Conservation (phyloP, 2,888 invertebrate species). For the Meandrusa payeni region DNA sequence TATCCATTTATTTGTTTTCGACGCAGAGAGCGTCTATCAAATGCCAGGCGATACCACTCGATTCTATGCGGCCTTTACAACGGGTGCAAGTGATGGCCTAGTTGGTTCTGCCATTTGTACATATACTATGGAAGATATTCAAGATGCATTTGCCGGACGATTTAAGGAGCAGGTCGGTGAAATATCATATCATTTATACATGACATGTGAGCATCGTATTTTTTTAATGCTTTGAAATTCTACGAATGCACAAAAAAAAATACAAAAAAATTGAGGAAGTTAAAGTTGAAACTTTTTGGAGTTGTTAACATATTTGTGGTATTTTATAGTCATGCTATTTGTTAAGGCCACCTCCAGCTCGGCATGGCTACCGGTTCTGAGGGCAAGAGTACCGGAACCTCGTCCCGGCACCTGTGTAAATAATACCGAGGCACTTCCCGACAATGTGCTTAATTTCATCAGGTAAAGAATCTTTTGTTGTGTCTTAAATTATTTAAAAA, state of each 20-base stretch:
- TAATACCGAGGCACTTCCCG: conserved; percentile 82
- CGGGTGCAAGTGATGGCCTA: conserved; percentile 83
- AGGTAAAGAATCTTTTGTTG: conserved; percentile 74
- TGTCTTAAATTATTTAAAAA: too few relatives aligned
- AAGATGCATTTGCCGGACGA: conserved; percentile 83
- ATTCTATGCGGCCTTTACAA: conserved; percentile 86
- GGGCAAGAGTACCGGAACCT: conserved; percentile 82
- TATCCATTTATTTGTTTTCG: conserved; percentile 30
- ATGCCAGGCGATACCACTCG: conserved; percentile 81
- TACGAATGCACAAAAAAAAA: too few relatives aligned
- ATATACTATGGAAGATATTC: conserved; percentile 83
- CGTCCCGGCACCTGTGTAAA: conserved; percentile 85
- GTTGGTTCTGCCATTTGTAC: conserved; percentile 87
- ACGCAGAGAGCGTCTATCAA: conserved; percentile 84
- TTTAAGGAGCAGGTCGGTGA: conserved; percentile 83
- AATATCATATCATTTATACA: conserved; percentile 3
- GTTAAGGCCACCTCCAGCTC: conserved; percentile 81
- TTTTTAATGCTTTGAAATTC: too few relatives aligned
- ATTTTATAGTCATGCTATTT: too few relatives aligned
- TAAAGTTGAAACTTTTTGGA: too few relatives aligned
- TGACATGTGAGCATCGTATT: too few relatives aligned
- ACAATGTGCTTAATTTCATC: conserved; percentile 85
- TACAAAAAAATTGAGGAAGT: too few relatives aligned
- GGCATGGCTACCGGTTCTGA: conserved; percentile 85
- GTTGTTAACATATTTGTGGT: too few relatives aligned